Evolutionary conservation across 2,113 vertebrate species (phyloP), one percentile per base, ranked within the genome.

Genomic region (Charadrius vociferus): DNA sequence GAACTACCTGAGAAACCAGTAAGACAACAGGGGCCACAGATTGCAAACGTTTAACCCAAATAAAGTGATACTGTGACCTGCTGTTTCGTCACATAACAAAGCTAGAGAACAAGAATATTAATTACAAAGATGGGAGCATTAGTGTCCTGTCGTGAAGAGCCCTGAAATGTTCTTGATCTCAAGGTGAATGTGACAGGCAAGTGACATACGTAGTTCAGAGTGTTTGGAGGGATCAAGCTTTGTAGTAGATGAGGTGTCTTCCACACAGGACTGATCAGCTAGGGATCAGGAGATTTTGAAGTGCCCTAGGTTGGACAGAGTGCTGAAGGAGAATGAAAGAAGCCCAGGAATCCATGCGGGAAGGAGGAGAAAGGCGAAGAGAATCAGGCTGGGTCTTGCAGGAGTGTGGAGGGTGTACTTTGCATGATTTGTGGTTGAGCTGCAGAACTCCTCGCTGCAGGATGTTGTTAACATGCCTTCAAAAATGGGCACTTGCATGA

Each of bases 381-480:
- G 43, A 68, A 58, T 53, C 30, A 12, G 1, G 1, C 10, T 36
- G 34, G 4, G 22, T 78, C 45, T 66, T 70, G 63, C 13, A 55
- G 65, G 78, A 36, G 68, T 39, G 19, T 1, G 6, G 41, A 70
- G 32, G 5, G 2, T 0, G 0, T 79, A 88, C 19, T 59, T 78
- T 27, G 36, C 9, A 32, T 1, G 1, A 5, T 80, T 82, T 72
- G 26, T 55, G 17, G 15, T 10, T 67, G 61, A 92, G 52, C 30
- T 39, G 13, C 45, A 81, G 71, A 92, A 68, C 62, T 94, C 22
- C 47, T 39, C 15, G 3, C 43, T 82, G 17, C 34, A 32, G 47
- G 30, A 37, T 22, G 30, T 34, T 88, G 36, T 55, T 75, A 84
- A 41, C 12, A 5, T 59, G 29, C 18, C 63, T 88, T 74, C 32